These are phyloP conservation scores for Microplitis mediator DNA, from an alignment of 1,140 invertebrate species.

Conservation along the genomic window DNA sequence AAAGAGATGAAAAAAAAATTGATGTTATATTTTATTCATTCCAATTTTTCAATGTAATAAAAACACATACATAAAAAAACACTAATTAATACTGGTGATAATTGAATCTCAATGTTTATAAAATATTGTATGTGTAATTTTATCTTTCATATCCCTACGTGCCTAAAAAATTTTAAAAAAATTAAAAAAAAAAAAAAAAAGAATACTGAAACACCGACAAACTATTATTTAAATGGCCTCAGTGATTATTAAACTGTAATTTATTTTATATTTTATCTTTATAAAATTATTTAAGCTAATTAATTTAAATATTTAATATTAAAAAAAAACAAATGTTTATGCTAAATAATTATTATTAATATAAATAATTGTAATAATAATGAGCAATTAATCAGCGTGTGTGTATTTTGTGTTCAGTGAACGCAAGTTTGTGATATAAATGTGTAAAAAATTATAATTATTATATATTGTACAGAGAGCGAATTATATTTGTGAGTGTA, in stretches of 20 bases:
- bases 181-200: neutral
- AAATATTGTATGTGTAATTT: neutral
- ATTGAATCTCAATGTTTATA: neutral
- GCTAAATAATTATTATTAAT: neutral
- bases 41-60: too few relatives aligned
- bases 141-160: slow-evolving; percentile 15
- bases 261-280: neutral
- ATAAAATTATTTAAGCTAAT: neutral
- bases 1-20: too few relatives aligned
- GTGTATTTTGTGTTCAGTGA: slow-evolving; percentile 19
- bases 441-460: slow-evolving; percentile 12
- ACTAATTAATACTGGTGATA: neutral
- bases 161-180: slow-evolving; percentile 12
- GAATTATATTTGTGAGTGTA: slow-evolving; percentile 44
- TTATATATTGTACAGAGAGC: slow-evolving; percentile 49
- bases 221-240: slow-evolving; percentile 13
- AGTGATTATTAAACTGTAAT: neutral
- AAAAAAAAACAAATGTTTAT: neutral
- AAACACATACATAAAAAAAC: too few relatives aligned
- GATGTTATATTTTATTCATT: too few relatives aligned
- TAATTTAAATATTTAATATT: neutral
- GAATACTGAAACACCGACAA: slow-evolving; percentile 2
- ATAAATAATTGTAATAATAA: slow-evolving; percentile 3
- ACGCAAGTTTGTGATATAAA: slow-evolving; percentile 31
- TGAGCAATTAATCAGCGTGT: slow-evolving; percentile 17